A percentile compares a stretch with the other conserved stretches of the same genome.
Evolutionary conservation across 2,888 invertebrate species (phyloP).

Genomic region (Pheosia gnoma): DNA sequence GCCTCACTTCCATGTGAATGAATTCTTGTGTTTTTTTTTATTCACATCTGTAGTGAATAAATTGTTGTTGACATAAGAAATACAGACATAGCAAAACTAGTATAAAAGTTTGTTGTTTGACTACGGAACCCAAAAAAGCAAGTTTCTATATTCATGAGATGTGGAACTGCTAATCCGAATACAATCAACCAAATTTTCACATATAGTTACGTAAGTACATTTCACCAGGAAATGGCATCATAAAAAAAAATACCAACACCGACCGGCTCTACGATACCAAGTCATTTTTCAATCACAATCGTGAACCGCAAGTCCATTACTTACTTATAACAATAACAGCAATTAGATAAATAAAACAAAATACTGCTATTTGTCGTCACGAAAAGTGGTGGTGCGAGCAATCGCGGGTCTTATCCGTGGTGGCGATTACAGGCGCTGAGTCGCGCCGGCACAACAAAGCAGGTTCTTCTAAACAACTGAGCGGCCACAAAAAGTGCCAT

Average conservation of each 20-base stretch:
- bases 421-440: conserved; percentile 73
- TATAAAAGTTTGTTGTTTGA: too few species aligned
- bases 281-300: conserved; percentile 42
- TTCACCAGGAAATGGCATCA: not conserved
- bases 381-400: conserved; percentile 73
- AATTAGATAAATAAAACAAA: conserved; percentile 67
- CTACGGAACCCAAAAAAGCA: too few species aligned
- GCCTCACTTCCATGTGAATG: too few species aligned
- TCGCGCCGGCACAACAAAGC: conserved; percentile 80
- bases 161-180: too few species aligned
- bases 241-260: not conserved
- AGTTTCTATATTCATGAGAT: too few species aligned
- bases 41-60: too few species aligned
- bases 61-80: too few species aligned
- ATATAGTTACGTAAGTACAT: not conserved
- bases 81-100: too few species aligned
- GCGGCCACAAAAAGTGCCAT: conserved; percentile 80
- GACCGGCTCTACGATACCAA: not conserved
- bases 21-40: too few species aligned
- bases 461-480: conserved; percentile 73
- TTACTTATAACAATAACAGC: conserved; percentile 75
- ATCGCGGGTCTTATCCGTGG: conserved; percentile 62
- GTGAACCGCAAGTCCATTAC: conserved; percentile 56
- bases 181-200: too few species aligned
- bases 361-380: conserved; percentile 77